Percentiles rank a stretch among this genome's conserved stretches.
These are phyloP conservation scores for Oryzias woworae DNA, from an alignment of 2,113 vertebrate species.

Conservation along the genomic window DNA sequence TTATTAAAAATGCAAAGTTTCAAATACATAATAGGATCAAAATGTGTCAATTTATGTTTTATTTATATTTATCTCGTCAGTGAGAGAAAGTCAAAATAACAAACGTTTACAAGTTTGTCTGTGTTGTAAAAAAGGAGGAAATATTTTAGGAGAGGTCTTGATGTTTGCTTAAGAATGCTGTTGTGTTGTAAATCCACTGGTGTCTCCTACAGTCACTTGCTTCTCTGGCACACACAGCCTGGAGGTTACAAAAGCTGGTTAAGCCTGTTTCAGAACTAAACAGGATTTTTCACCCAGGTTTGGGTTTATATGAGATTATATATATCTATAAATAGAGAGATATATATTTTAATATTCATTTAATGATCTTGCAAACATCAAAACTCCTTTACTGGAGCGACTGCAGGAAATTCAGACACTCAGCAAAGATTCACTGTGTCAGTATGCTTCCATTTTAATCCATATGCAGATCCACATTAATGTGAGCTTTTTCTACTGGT, in stretches of 20 bases:
- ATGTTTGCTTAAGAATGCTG: neutral
- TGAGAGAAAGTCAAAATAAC: too few relatives aligned
- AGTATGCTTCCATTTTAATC: neutral
- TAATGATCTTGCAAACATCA: conserved; percentile 11
- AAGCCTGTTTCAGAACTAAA: neutral
- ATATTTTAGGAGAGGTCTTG: too few relatives aligned
- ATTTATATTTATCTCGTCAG: too few relatives aligned
- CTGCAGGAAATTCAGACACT: conserved; percentile 7
- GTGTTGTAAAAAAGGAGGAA: too few relatives aligned
- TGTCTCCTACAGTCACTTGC: neutral
- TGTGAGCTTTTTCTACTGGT: neutral
- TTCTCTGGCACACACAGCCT: conserved; percentile 4
- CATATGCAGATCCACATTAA: neutral
- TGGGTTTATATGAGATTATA: conserved; percentile 23
- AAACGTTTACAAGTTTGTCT: too few relatives aligned
- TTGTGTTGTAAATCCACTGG: neutral
- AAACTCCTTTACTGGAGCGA: conserved; percentile 1
- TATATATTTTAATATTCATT: conserved; percentile 33
- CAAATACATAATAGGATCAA: too few relatives aligned
- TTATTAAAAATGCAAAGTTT: too few relatives aligned
- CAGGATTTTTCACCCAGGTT: neutral
- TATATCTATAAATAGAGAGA: neutral
- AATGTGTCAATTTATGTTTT: too few relatives aligned
- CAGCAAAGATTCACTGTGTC: neutral
- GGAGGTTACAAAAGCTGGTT: neutral